Base-by-base conservation (phyloP, 1,140 invertebrate genomes). In the Rhopalosiphum maidis region DNA sequence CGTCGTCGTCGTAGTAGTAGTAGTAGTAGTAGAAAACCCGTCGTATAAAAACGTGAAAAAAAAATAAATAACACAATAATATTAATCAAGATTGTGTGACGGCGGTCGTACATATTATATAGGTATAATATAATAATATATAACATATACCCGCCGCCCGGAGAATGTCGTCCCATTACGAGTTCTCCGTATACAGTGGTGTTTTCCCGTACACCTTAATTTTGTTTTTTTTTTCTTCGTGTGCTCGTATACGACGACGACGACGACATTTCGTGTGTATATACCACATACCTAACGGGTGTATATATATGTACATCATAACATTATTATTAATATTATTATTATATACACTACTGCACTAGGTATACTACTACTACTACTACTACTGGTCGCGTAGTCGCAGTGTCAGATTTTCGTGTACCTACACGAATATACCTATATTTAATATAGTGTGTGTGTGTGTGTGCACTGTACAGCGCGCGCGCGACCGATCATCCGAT, bases 91-190 rank as follows among this genome's bases (percentile, higher is more conserved):
- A 86, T 86, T 46, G 85, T 46, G 41, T 86, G 85, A 86, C 37
- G 85, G 85, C 60, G 43, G 85, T 77, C 30, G 60, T 77, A 77
- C 60, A 77, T 77, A 77, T 77, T 77, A 77, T 77, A 77, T 77
- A 77, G 60, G 60, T 77, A n/a, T 77, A 68, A 68, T 68, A 68
- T n/a, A 77, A 77, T 77, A 77, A 77, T 77, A 77, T 77, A 77
- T 77, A 77, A 77, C 60, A 77, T 77, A 68, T 83, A 85, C 85
- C 85, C 85, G 85, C 41, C 22, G 82, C 60, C 85, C 85, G 43
- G 37, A 86, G 85, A 86, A 86, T 86, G 85, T 86, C 85, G 85
- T 86, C 85, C 85, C 85, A 86, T 86, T 86, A 86, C 85, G 85
- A 86, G 85, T 86, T 86, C 85, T 86, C 41, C 85, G 85, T 86